Evolutionary conservation across 2,888 invertebrate genomes (phyloP).

Genomic region (Teleiodes luculella): DNA sequence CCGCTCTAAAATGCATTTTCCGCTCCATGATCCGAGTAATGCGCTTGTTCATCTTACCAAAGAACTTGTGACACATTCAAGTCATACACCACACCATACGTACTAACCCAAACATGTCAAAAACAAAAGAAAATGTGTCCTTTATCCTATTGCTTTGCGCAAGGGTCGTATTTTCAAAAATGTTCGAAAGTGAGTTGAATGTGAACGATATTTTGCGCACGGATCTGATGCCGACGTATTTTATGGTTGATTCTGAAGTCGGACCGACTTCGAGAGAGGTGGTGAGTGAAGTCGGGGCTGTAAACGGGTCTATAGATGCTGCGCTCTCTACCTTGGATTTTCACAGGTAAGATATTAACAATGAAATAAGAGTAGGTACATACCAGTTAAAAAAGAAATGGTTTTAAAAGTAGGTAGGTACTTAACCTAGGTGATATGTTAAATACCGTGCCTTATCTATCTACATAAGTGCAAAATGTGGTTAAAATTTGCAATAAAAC

Average conservation of each 20-base stretch:
- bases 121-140: not conserved
- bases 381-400: too few species aligned
- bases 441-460: too few species aligned
- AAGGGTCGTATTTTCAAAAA: conserved; percentile 26
- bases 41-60: conserved; percentile 29
- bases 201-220: conserved; percentile 83
- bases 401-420: too few species aligned
- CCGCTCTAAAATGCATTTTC: conserved; percentile 14
- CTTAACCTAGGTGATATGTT: too few species aligned
- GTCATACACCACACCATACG: not conserved
- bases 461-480: too few species aligned
- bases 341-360: conserved; percentile 78
- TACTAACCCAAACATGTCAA: not conserved
- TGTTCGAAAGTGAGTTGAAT: conserved; percentile 64
- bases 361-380: too few species aligned
- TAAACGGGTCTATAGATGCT: conserved; percentile 80
- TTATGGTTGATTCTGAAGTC: conserved; percentile 69
- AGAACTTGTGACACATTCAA: conserved; percentile 2
- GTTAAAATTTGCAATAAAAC: too few species aligned
- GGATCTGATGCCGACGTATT: conserved; percentile 83
- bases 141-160: not conserved
- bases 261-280: conserved; percentile 29
- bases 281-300: conserved; percentile 33
- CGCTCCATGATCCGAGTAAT: conserved; percentile 56
- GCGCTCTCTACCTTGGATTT: conserved; percentile 82